Base-by-base conservation (phyloP, 2,797 vertebrate species). In the Xyrichtys novacula region DNA sequence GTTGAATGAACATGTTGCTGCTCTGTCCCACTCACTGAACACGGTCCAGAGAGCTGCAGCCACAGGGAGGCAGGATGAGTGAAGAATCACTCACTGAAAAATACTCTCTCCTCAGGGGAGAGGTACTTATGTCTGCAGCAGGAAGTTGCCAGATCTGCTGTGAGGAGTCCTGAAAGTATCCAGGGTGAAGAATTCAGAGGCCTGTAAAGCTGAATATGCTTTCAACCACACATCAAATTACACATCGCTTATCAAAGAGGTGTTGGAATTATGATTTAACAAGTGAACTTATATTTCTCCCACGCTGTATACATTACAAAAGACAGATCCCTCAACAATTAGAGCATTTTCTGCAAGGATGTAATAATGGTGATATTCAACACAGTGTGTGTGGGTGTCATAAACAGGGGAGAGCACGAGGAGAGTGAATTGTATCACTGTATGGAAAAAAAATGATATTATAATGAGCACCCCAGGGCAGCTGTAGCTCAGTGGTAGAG, bases 111-210 rank as follows among this genome's bases (percentile, higher is more conserved):
- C 29, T 19, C 49, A 14, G n/a, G 47, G 25, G 42, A 34, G 29
- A 59, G 56, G 29, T 25, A 43, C 29, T 59, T 32, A 44, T 22
- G 40, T 58, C 39, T 31, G 26, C 19, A 42, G 7, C 9, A 23
- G 29, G 17, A 32, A 19, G 47, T 49, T n/a, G n/a, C 11, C 0
- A 26, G 20, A 38, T 25, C 12, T 56, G 17, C 38, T 12, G 16
- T 22, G 22, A 46, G 6, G 20, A 46, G 44, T 46, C 44, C 6
- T 25, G 3, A 46, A 25, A 46, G 22, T 46, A 12, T 25, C 12
- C 23, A 25, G 6, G 16, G 14, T 15, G 43, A 46, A 23, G 22
- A 46, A 46, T 46, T 12, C 16, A 25, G 0, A 46, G 2, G 7
- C 36, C 22, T 28, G 23, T 9, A 28, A 5, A 26, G 9, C 40